Evolutionary conservation across 2,113 vertebrate genomes (phyloP).

Genomic region (Plecturocebus donacophilus): DNA sequence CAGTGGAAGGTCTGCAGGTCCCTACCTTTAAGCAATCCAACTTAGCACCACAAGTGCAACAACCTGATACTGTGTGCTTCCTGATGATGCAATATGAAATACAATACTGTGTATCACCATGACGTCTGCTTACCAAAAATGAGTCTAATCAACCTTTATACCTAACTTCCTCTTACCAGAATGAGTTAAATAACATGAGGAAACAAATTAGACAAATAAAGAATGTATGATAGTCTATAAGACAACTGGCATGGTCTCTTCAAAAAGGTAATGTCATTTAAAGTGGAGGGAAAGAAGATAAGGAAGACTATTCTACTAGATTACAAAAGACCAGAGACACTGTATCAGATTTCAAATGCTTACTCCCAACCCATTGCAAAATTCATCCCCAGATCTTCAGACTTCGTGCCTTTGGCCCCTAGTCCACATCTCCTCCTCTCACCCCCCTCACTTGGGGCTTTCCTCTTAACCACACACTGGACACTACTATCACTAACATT

Average conservation of each 20-base stretch:
- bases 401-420: neutral
- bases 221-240: neutral
- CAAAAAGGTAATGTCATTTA: neutral
- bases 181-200: neutral
- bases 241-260: neutral
- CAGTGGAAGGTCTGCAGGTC: neutral
- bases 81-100: neutral
- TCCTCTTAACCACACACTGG: slow-evolving; percentile 5
- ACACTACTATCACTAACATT: neutral
- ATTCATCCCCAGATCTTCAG: neutral
- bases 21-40: neutral
- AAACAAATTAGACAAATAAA: slow-evolving; percentile 1
- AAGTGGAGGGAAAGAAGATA: neutral
- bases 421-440: neutral
- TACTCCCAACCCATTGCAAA: neutral
- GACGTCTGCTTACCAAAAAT: neutral
- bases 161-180: slow-evolving; percentile 2
- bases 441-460: neutral
- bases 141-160: neutral
- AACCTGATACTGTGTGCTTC: neutral
- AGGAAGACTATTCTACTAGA: neutral
- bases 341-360: neutral
- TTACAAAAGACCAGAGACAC: neutral
- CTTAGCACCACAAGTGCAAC: neutral
- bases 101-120: neutral